phyloP scores from a whole-genome alignment of 2,113 vertebrate genomes.

The Antidorcas marsupialis region DNA sequence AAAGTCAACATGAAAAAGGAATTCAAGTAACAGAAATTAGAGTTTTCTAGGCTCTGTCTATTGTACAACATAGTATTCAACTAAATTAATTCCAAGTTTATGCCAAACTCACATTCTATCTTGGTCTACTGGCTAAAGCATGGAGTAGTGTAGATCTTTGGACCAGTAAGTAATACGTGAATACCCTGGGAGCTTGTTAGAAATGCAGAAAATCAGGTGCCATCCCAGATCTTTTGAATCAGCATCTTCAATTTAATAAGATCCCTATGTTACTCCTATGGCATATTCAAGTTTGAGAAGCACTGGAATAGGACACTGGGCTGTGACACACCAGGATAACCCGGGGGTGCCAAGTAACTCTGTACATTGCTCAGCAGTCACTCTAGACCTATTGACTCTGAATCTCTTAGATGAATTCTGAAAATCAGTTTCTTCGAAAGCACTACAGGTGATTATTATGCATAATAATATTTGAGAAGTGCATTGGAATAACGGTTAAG shows the following conservation, averaged over 20 bases:
- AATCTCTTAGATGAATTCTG: background rate
- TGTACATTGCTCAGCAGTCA: background rate
- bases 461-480: background rate
- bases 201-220: background rate
- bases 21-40: background rate
- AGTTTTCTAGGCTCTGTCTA: background rate
- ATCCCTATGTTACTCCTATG: background rate
- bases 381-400: background rate
- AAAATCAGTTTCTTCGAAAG: background rate
- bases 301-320: background rate
- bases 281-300: background rate
- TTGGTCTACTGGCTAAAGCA: background rate
- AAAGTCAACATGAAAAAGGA: constrained; percentile 1
- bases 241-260: background rate
- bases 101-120: background rate
- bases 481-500: background rate
- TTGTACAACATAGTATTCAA: background rate
- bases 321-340: background rate
- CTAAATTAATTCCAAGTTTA: background rate
- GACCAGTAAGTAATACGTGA: background rate
- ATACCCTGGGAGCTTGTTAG: background rate
- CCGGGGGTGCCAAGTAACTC: background rate
- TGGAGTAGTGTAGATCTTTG: background rate
- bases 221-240: background rate
- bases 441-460: background rate